Evolutionary conservation across 1,140 invertebrate genomes (phyloP), one percentile per base, ranked within the genome.

Genomic region (Colletes latitarsis): DNA sequence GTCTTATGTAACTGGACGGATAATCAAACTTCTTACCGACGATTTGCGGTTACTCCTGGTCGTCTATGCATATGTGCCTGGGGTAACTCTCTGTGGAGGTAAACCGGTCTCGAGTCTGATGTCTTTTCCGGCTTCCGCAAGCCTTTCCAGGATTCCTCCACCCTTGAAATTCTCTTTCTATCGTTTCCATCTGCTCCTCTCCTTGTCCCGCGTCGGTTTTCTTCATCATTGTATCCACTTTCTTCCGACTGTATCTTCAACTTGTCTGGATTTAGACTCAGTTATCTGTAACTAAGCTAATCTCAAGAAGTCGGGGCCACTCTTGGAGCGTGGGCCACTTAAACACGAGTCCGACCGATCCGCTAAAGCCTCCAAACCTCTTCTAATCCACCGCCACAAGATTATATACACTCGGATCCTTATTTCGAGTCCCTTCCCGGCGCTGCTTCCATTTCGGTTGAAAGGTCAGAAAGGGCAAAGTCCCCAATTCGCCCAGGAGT

Each of bases 221-320:
- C 41, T 68, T 58, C 69, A 12, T 49, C 46, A 58, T 43, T 53
- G 39, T 17, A 15, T 12, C 49, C 12, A 79, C 9, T 62, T 81
- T 84, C 77, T 84, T 85, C 73, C 55, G 60, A 57, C 39, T 55
- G 72, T 77, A 85, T 84, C 77, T 58, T 43, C 68, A 41, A 63
- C 78, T 71, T 52, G 66, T 43, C 60, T 55, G 52, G 73, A 83
- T 86, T 84, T 68, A 78, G 82, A 86, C 76, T 88, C 77, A 83
- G 89, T 91, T 91, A 91, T 91, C 90, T 88, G 84, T 91, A 90
- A 91, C 90, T 88, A 88, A 91, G 88, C 88, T 91, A 91, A 92
- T 92, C 90, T 90, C 82, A 89, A 88, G 85, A 87, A 91, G 87
- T 82, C 87, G 85, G 89, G 75, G 58, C 30, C 43, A 77, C 43